Evolutionary conservation across 2,113 vertebrate species (phyloP).

Genomic region (Vimba vimba): DNA sequence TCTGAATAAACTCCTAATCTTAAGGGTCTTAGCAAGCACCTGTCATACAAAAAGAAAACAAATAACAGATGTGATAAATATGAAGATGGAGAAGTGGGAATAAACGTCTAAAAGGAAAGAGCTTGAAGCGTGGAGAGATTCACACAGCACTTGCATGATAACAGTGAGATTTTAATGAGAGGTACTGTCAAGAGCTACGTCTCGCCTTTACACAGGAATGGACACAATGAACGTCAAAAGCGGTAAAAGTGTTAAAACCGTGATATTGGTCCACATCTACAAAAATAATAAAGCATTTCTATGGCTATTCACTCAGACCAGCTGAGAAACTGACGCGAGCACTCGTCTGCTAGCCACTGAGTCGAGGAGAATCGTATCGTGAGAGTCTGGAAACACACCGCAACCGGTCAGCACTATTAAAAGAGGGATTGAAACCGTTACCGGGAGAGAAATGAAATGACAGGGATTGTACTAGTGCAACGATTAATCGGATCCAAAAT

Average conservation of each 20-base stretch:
- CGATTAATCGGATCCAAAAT: no score
- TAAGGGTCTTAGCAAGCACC: neutral
- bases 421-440: neutral
- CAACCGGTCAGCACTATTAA: constrained; percentile 7
- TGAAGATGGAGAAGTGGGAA: neutral
- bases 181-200: constrained; percentile 19
- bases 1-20: neutral
- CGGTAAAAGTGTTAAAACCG: neutral
- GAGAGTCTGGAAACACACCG: neutral
- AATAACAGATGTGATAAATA: neutral
- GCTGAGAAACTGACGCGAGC: constrained; percentile 38
- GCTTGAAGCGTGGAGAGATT: neutral
- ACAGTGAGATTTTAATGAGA: constrained; percentile 43
- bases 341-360: neutral
- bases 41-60: neutral
- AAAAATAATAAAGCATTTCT: neutral
- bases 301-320: constrained; percentile 52
- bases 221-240: neutral
- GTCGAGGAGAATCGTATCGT: neutral
- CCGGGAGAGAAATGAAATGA: neutral
- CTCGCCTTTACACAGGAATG: constrained; percentile 24
- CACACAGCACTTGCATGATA: neutral
- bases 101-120: neutral
- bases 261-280: constrained; percentile 48
- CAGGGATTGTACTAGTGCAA: no score